Percentiles rank a stretch among this genome's conserved stretches.
Conservation (phyloP, 2,888 invertebrate genomes). For the Gryllus longicercus region DNA sequence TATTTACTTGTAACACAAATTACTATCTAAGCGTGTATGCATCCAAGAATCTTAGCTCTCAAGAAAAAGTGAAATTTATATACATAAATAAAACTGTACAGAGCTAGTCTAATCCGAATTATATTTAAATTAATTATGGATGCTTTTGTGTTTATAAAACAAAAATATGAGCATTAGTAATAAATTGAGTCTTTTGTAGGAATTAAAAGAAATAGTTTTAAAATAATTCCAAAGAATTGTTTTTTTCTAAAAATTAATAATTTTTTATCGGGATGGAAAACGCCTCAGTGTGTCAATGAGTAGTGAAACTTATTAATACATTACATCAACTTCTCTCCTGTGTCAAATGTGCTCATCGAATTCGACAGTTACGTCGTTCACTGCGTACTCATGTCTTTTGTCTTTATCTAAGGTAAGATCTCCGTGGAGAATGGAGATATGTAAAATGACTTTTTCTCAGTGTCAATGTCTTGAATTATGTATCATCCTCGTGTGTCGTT, state of each 20-base stretch:
- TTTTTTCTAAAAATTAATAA: constrained; percentile 11
- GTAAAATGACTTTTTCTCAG: constrained; percentile 11
- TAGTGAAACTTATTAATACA: constrained; percentile 1
- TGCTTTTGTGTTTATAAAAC: constrained; percentile 23
- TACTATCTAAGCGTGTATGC: neutral
- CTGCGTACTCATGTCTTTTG: neutral
- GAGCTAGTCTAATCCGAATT: constrained; percentile 30
- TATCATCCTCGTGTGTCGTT: constrained; percentile 17
- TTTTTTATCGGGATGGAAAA: constrained; percentile 17
- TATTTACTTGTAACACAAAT: constrained; percentile 17
- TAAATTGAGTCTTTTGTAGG: constrained; percentile 7
- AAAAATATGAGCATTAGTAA: constrained; percentile 19
- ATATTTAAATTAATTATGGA: constrained; percentile 25
- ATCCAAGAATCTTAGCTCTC: constrained; percentile 20
- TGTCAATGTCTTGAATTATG: constrained; percentile 17
- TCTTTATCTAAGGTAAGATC: constrained; percentile 17
- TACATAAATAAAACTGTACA: neutral
- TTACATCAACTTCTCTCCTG: constrained; percentile 1
- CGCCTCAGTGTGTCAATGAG: neutral
- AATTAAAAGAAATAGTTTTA: constrained; percentile 11
- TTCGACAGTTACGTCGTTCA: neutral
- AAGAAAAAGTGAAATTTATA: neutral
- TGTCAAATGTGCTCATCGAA: constrained; percentile 7
- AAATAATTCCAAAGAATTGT: constrained; percentile 11
- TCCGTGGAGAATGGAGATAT: neutral